Evolutionary conservation across 2,888 invertebrate genomes (phyloP).

Genomic region (Lasioglossum zephyrum): DNA sequence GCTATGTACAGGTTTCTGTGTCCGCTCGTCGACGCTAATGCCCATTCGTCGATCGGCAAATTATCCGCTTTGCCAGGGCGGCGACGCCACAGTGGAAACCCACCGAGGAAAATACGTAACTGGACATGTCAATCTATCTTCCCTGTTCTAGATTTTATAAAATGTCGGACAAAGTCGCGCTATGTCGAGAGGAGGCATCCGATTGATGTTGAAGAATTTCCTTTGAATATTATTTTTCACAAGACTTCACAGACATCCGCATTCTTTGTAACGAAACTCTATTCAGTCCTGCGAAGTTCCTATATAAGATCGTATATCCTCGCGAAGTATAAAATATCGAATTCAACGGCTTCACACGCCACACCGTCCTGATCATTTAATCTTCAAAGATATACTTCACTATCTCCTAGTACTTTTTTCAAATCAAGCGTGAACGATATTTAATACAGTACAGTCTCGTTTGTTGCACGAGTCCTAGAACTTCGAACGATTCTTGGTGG

Average conservation of each 20-base stretch:
- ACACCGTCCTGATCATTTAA: too few species aligned
- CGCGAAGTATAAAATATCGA: neutral
- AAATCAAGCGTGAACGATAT: neutral
- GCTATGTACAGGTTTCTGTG: constrained; percentile 70
- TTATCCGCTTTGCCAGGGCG: neutral
- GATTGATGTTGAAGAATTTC: neutral
- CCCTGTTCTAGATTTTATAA: neutral
- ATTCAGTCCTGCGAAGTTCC: neutral
- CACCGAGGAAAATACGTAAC: neutral
- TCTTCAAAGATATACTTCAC: neutral
- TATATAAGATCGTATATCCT: neutral
- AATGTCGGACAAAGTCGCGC: neutral
- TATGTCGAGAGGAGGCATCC: neutral
- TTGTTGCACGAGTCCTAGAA: neutral
- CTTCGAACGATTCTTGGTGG: too few species aligned
- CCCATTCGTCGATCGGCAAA: constrained; percentile 50
- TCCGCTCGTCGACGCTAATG: constrained; percentile 62
- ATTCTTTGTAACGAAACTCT: neutral
- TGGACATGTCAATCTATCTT: neutral
- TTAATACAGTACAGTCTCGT: neutral
- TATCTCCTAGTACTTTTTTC: neutral
- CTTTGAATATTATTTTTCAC: neutral
- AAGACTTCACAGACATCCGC: neutral
- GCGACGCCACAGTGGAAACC: neutral
- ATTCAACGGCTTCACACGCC: neutral